phyloP scores from a whole-genome alignment of 2,113 vertebrate species.

The Melanotaenia duboulayi region DNA sequence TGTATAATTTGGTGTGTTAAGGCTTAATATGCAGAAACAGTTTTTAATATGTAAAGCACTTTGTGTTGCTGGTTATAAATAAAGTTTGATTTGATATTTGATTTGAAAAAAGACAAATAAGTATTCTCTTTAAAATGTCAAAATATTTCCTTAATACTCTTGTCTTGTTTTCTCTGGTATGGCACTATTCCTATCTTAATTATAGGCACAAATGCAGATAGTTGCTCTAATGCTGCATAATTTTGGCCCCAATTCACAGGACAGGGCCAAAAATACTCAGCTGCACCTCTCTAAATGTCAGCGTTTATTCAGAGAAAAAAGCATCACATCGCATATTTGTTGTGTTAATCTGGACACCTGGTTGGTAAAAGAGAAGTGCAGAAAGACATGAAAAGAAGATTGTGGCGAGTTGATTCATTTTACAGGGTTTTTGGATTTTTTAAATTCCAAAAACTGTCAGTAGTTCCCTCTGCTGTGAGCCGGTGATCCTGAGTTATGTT shows the following conservation, averaged over 20 bases:
- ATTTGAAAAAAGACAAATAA: neutral
- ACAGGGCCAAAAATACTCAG: constrained; percentile 31
- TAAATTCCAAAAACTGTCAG: neutral
- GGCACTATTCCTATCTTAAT: neutral
- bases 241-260: constrained; percentile 8
- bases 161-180: constrained; percentile 2
- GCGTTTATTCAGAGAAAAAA: constrained; percentile 8
- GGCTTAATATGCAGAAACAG: too few relatives aligned
- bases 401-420: too few relatives aligned
- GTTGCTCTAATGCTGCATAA: constrained; percentile 1
- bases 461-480: neutral
- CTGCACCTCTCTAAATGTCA: constrained; percentile 56
- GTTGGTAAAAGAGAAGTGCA: neutral
- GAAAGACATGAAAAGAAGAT: too few relatives aligned
- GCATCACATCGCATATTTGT: constrained; percentile 1
- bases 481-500: neutral
- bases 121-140: constrained; percentile 3
- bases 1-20: too few relatives aligned
- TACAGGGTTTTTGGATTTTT: neutral
- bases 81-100: too few relatives aligned
- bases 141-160: neutral
- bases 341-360: constrained; percentile 44
- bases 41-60: too few relatives aligned
- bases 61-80: too few relatives aligned
- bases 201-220: too few relatives aligned